phyloP scores from a whole-genome alignment of 2,797 vertebrate genomes.

The Enteromius argenteus region DNA sequence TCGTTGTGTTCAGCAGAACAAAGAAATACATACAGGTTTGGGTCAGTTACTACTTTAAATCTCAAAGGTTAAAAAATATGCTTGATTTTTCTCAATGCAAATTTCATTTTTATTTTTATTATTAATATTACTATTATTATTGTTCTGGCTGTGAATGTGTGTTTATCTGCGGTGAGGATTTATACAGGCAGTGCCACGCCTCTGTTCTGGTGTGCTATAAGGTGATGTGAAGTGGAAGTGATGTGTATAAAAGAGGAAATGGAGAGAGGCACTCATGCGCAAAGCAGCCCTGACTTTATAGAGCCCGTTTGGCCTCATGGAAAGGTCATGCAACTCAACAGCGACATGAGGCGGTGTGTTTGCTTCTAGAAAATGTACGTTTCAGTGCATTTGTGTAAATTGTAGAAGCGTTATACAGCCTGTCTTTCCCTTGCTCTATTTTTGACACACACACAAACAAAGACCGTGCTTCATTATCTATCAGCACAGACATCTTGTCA shows the following conservation, averaged over 20 bases:
- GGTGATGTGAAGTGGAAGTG: constrained; percentile 81
- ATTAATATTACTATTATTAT: not conserved
- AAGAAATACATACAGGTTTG: no score
- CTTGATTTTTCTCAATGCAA: not conserved
- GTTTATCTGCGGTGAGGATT: constrained; percentile 15
- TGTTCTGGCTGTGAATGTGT: not conserved
- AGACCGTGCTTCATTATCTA: constrained; percentile 74
- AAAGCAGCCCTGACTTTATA: constrained; percentile 67
- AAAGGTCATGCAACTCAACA: constrained; percentile 82
- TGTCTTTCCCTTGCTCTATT: constrained; percentile 32
- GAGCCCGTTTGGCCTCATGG: constrained; percentile 69
- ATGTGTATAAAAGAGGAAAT: constrained; percentile 79
- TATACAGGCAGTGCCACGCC: constrained; percentile 47
- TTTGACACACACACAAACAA: constrained; percentile 59
- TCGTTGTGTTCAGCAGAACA: no score
- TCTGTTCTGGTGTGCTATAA: constrained; percentile 70
- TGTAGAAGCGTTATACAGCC: not conserved
- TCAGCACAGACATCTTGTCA: constrained; percentile 74
- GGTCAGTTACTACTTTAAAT: no score
- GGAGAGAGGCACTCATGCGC: constrained; percentile 78
- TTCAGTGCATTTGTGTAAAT: constrained; percentile 55
- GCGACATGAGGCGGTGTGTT: constrained; percentile 62
- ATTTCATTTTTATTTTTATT: not conserved
- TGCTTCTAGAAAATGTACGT: constrained; percentile 15
- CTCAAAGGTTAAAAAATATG: not conserved